These are phyloP conservation scores for Trogon melanurus DNA, from an alignment of 2,113 vertebrate genomes.

Conservation along the genomic window DNA sequence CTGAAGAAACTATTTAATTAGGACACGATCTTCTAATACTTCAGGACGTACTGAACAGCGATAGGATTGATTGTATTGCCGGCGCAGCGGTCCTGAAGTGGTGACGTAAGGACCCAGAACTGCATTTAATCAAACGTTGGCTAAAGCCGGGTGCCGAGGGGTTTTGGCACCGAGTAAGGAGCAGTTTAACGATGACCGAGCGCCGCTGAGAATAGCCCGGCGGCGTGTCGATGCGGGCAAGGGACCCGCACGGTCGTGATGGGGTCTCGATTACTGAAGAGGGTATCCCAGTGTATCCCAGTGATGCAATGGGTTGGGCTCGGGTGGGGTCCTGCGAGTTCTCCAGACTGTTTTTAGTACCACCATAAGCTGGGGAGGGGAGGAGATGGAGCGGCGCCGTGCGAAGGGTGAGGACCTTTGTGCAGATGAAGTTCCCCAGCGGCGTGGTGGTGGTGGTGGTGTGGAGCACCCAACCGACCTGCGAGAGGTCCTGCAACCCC, in stretches of 20 bases:
- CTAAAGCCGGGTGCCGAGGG: background rate
- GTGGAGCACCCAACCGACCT: accelerated
- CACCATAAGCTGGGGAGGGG: background rate
- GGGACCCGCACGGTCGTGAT: accelerated
- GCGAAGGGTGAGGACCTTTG: background rate
- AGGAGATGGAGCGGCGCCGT: background rate
- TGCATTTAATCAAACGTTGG: background rate
- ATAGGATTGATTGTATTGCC: background rate
- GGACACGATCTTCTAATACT: background rate
- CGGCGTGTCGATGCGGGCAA: background rate
- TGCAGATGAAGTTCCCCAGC: background rate
- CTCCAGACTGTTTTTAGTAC: background rate
- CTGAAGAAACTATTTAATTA: constrained; percentile 17
- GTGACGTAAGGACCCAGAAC: background rate
- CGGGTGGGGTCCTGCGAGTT: background rate
- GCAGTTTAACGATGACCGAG: background rate
- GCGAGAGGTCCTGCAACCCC: background rate
- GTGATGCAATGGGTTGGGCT: background rate
- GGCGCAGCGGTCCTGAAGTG: background rate
- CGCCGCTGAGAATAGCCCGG: background rate
- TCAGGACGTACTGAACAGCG: background rate
- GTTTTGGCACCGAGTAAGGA: background rate
- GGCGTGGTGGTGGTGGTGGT: accelerated
- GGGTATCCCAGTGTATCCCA: background rate
- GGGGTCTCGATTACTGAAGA: background rate